Evolutionary conservation across 2,797 vertebrate species (phyloP).

Genomic region (Potorous gilbertii): DNA sequence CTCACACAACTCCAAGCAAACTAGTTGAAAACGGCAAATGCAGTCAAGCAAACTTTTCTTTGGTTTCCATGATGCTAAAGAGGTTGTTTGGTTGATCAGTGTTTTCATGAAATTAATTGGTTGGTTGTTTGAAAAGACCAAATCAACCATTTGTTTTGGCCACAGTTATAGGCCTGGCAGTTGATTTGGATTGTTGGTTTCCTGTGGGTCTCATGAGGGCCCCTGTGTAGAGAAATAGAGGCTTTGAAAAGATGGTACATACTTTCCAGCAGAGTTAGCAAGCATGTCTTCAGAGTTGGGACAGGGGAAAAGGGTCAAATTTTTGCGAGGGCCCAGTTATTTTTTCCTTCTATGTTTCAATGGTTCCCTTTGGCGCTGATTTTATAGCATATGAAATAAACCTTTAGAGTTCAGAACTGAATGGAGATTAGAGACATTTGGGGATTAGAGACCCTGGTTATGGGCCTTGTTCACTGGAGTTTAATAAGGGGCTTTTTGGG

Average conservation of each 20-base stretch:
- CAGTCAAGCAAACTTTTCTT: neutral
- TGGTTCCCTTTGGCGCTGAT: neutral
- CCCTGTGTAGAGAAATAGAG: neutral
- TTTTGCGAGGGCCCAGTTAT: neutral
- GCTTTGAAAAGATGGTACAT: neutral
- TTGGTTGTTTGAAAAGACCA: neutral
- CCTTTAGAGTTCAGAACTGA: neutral
- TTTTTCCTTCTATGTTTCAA: neutral
- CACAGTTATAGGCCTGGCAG: neutral
- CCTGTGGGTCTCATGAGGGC: neutral
- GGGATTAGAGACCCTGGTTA: neutral
- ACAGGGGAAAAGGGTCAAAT: neutral
- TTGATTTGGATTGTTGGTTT: neutral
- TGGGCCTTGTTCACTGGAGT: neutral
- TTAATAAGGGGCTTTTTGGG: neutral
- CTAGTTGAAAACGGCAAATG: neutral
- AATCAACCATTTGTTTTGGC: neutral
- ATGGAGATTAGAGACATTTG: neutral
- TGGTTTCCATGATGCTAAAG: neutral
- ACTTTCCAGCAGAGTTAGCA: neutral
- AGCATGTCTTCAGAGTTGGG: neutral
- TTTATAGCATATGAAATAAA: neutral
- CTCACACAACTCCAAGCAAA: neutral
- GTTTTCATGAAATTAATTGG: neutral
- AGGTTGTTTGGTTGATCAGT: neutral